phyloP scores from a whole-genome alignment of 2,113 vertebrate species.

The Amphiprion percula region DNA sequence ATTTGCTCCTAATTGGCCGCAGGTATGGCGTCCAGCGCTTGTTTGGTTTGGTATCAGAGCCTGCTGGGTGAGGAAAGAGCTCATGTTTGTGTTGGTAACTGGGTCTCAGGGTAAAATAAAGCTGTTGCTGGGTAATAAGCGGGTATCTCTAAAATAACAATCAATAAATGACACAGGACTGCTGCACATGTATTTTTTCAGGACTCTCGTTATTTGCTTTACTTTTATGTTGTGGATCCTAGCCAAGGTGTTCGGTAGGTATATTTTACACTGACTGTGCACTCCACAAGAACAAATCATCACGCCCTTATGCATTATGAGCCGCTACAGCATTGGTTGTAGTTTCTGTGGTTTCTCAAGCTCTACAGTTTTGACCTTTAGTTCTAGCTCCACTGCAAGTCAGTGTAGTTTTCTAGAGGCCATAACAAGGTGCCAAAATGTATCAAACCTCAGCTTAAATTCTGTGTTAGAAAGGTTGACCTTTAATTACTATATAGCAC shows the following conservation, averaged over 20 bases:
- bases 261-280: background rate
- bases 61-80: slow-evolving; percentile 33
- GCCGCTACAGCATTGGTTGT: background rate
- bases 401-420: slow-evolving; percentile 29
- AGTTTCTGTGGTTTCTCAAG: slow-evolving; percentile 9
- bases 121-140: slow-evolving; percentile 31
- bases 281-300: slow-evolving; percentile 1
- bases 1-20: slow-evolving; percentile 60
- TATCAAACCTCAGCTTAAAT: slow-evolving; percentile 36
- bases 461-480: slow-evolving; percentile 53
- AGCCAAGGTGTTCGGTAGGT: no score
- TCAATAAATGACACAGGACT: slow-evolving; percentile 14
- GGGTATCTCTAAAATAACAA: slow-evolving; percentile 10
- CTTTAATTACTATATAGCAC: slow-evolving; percentile 52
- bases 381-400: slow-evolving; percentile 22
- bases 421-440: slow-evolving; percentile 49
- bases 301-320: background rate
- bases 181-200: background rate
- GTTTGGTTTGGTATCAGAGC: slow-evolving; percentile 39
- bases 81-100: slow-evolving; percentile 49
- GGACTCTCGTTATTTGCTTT: background rate
- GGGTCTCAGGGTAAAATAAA: slow-evolving; percentile 23
- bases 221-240: background rate
- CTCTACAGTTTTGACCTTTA: slow-evolving; percentile 51
- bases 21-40: slow-evolving; percentile 41